phyloP scores from a whole-genome alignment of 2,113 vertebrate genomes.

The Chrysemys picta region DNA sequence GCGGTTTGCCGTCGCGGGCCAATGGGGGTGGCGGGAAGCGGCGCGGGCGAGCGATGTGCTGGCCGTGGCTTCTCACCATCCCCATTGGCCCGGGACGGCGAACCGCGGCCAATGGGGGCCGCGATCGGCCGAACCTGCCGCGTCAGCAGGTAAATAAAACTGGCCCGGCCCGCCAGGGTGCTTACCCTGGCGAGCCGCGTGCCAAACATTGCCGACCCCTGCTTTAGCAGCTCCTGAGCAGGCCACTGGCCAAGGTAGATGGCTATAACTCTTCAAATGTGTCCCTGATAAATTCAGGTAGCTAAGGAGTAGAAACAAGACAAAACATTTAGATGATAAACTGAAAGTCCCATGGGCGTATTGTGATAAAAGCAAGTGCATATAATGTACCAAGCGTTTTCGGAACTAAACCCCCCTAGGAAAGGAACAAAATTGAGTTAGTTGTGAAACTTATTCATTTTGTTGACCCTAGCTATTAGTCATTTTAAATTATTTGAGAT shows the following conservation, averaged over 20 bases:
- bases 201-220: too few relatives aligned
- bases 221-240: not conserved
- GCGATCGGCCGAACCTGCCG: too few relatives aligned
- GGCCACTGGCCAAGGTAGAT: not conserved
- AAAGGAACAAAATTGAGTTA: constrained; percentile 55
- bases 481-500: constrained; percentile 37
- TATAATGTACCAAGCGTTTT: not conserved
- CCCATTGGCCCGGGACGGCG: too few relatives aligned
- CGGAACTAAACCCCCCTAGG: constrained; percentile 9
- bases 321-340: not conserved
- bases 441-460: constrained; percentile 48
- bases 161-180: too few relatives aligned
- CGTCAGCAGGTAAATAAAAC: too few relatives aligned
- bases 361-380: not conserved
- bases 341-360: not conserved
- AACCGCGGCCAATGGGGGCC: too few relatives aligned
- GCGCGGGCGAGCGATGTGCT: too few relatives aligned
- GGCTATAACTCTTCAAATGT: not conserved
- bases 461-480: constrained; percentile 50
- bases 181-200: too few relatives aligned
- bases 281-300: not conserved
- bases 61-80: too few relatives aligned
- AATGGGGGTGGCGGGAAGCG: too few relatives aligned
- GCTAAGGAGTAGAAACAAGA: too few relatives aligned
- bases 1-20: too few relatives aligned